Evolutionary conservation across 2,888 invertebrate species (phyloP), one percentile per base, ranked within the genome.

Genomic region (Amiota mariae): DNA sequence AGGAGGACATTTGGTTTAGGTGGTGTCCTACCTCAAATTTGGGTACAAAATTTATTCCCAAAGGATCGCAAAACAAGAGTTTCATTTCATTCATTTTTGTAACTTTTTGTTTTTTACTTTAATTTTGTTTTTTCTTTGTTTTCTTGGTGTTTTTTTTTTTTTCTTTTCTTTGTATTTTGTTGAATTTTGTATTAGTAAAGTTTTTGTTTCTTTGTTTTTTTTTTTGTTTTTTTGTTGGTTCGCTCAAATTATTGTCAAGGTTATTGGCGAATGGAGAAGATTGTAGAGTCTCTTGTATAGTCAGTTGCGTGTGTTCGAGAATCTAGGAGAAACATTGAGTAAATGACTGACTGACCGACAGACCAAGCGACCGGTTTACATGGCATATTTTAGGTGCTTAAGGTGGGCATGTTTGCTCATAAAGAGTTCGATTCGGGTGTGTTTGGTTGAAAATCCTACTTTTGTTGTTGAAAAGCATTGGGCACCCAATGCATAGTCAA

Each of bases 201-300:
- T 24, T 24, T 24, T 24, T 24, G 24, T 24, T 24, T 24, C 24
- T 24, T 24, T 24, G 6, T 36, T 36, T 36, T 36, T 36, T 36
- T 6, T 2, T 2, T 36, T 36, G 36, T 36, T 36, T 36, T 36
- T 4, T 36, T 36, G 36, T 36, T 24, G 15, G 6, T 54, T 15
- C 54, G 15, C 13, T 54, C n/a, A 59, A 59, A 18, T 12, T 36
- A 66, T 66, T 66, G 66, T 66, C 49, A 49, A 66, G 66, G 66
- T 48, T 66, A 66, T 20, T 10, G 49, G 48, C 8, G 18, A 66
- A 20, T 48, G 48, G 6, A 36, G 36, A 18, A 48, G 18, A 49
- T 13, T 36, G 36, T 63, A 24, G 20, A 13, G 15, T 66, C 11
- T 66, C 48, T 20, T 54, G 59, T 59, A 57, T 51, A 63, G 66